These are phyloP conservation scores for Glaucidium brasilianum DNA, from an alignment of 2,113 vertebrate genomes.

Conservation along the genomic window DNA sequence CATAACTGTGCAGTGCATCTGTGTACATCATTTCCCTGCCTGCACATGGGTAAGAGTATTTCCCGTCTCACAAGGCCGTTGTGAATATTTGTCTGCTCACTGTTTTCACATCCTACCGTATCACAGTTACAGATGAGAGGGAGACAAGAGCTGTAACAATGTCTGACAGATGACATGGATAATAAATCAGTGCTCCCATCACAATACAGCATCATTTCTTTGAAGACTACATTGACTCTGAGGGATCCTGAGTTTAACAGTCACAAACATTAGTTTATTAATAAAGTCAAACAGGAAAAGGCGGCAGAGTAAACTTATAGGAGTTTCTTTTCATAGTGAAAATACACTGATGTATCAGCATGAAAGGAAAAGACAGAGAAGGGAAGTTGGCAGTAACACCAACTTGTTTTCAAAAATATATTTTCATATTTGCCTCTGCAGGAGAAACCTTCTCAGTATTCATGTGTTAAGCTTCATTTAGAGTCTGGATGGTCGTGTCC, in stretches of 20 bases:
- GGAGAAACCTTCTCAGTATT: slow-evolving; percentile 50
- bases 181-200: background rate
- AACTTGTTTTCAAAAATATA: background rate
- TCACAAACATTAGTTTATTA: background rate
- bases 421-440: slow-evolving; percentile 5
- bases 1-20: background rate
- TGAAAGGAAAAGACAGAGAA: background rate
- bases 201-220: background rate
- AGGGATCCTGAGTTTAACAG: background rate
- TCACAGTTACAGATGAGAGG: background rate
- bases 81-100: background rate
- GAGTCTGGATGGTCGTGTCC: slow-evolving; percentile 20
- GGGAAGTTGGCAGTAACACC: background rate
- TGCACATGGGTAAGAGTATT: background rate
- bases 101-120: background rate
- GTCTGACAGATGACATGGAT: background rate
- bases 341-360: background rate
- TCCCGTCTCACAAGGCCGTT: background rate
- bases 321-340: background rate
- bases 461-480: slow-evolving; percentile 44
- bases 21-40: background rate
- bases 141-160: background rate
- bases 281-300: background rate
- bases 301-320: background rate
- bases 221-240: background rate